phyloP scores from a whole-genome alignment of 2,888 invertebrate genomes.

The Meiosimyza platycephala region DNA sequence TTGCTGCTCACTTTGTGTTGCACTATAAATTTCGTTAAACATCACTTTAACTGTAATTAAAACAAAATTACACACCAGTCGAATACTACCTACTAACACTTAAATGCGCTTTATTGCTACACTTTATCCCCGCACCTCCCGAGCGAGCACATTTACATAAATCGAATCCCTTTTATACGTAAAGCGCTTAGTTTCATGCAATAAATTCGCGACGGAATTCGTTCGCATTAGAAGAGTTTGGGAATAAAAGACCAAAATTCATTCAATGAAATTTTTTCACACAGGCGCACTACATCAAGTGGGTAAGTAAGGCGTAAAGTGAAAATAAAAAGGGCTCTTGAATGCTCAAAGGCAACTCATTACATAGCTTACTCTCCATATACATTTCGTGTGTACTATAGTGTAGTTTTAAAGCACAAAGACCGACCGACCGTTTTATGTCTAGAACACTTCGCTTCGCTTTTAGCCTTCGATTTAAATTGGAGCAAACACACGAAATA shows the following conservation, averaged over 20 bases:
- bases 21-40: neutral
- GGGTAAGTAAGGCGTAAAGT: no score
- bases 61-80: neutral
- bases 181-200: neutral
- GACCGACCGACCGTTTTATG: no score
- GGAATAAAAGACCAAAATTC: no score
- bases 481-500: slow-evolving; percentile 12
- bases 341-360: no score
- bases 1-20: neutral
- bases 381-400: no score
- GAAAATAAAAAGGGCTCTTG: no score
- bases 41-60: slow-evolving; percentile 14
- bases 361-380: no score
- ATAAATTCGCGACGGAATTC: neutral
- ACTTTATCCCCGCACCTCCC: neutral
- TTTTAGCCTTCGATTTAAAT: slow-evolving; percentile 15
- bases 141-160: neutral
- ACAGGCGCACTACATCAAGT: no score
- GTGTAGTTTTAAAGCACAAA: no score
- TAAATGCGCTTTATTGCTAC: neutral
- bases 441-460: no score
- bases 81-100: neutral
- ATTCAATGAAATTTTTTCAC: no score
- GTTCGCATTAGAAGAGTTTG: neutral
- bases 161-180: neutral